Conservation (phyloP, 2,797 vertebrate species). For the Melanotaenia boesemani region DNA sequence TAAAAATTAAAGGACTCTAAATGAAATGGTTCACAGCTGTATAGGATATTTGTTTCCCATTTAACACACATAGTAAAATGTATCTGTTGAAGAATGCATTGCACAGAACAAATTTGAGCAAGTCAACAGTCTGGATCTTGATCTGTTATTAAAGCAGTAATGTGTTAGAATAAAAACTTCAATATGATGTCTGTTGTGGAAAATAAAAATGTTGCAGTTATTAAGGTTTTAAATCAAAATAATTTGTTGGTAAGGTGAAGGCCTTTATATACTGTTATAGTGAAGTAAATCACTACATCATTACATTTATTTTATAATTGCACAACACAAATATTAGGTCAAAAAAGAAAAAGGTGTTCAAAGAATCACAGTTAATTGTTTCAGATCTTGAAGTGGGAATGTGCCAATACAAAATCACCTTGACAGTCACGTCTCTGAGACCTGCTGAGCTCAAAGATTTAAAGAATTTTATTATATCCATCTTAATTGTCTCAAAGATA, state of each 20-base stretch:
- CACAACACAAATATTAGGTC: slow-evolving; percentile 14
- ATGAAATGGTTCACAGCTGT: not conserved
- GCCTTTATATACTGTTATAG: not conserved
- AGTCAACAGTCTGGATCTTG: not conserved
- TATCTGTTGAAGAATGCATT: no score
- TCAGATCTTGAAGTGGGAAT: slow-evolving; percentile 1
- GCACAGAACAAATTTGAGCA: not conserved
- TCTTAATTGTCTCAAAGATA: no score
- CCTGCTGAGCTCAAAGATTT: no score
- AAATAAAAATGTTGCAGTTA: not conserved
- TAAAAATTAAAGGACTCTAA: slow-evolving; percentile 57
- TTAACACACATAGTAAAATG: not conserved
- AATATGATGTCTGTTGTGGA: not conserved
- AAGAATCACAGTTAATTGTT: not conserved
- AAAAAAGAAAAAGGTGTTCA: slow-evolving; percentile 12
- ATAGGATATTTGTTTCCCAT: not conserved
- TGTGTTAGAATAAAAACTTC: not conserved
- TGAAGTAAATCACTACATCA: not conserved
- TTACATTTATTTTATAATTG: slow-evolving; percentile 36
- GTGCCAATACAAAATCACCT: not conserved
- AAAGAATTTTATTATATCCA: no score
- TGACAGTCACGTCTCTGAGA: no score
- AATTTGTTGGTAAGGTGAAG: no score
- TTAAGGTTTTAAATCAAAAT: not conserved
- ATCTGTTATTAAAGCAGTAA: not conserved